Evolutionary conservation across 2,113 vertebrate genomes (phyloP).

Genomic region (Ondatra zibethicus): DNA sequence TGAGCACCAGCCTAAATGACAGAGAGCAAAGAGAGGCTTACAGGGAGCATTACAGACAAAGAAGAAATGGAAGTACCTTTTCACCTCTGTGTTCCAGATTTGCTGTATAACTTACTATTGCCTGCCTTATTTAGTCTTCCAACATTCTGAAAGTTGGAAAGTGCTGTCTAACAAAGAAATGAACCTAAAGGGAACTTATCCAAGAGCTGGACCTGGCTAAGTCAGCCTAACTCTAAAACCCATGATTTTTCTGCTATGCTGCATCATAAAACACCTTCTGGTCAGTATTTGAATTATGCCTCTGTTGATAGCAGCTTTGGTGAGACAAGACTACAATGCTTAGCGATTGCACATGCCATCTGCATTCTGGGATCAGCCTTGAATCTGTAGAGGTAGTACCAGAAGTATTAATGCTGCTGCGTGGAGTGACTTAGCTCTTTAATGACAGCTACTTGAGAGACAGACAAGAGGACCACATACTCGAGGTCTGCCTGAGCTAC

Average conservation of each 20-base stretch:
- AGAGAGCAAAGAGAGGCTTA: neutral
- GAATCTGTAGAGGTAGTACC: neutral
- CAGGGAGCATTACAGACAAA: neutral
- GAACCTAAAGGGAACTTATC: neutral
- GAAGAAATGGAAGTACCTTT: neutral
- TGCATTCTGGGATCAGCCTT: neutral
- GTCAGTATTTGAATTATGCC: neutral
- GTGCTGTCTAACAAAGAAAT: conserved; percentile 26
- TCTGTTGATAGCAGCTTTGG: neutral
- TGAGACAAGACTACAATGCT: neutral
- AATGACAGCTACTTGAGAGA: neutral
- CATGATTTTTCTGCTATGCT: neutral
- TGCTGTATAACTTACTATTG: neutral
- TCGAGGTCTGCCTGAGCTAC: neutral
- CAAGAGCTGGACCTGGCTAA: neutral
- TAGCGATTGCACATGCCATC: neutral
- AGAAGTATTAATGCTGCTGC: neutral
- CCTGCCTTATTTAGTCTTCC: neutral
- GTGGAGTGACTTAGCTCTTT: neutral
- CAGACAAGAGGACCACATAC: neutral
- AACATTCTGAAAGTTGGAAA: neutral
- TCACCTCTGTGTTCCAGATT: neutral
- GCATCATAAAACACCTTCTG: neutral
- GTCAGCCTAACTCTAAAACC: neutral
- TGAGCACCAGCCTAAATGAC: neutral